phyloP scores from a whole-genome alignment of 2,797 vertebrate species.

The Ctenopoma multispine region DNA sequence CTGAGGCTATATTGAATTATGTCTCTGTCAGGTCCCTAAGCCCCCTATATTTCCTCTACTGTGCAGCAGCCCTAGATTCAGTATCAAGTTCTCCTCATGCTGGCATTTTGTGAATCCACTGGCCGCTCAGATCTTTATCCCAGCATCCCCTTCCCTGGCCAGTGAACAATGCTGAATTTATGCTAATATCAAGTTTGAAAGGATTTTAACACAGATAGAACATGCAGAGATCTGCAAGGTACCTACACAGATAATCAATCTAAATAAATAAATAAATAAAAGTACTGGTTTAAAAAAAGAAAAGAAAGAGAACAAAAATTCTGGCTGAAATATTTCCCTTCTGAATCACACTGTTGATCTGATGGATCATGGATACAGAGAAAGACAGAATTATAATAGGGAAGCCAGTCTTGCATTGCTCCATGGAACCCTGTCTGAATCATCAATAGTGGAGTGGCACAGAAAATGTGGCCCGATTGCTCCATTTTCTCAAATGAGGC shows the following conservation, averaged over 20 bases:
- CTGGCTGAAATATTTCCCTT: conserved; percentile 46
- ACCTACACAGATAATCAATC: conserved; percentile 64
- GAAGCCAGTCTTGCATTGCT: conserved; percentile 60
- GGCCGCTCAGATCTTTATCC: conserved; percentile 79
- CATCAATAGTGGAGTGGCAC: conserved; percentile 65
- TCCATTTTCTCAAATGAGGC: conserved; percentile 83
- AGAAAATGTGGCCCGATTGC: conserved; percentile 73
- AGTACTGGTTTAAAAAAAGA: conserved; percentile 38
- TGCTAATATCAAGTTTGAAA: conserved; percentile 72
- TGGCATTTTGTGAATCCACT: conserved; percentile 79
- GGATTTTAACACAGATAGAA: conserved; percentile 63
- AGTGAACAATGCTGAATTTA: conserved; percentile 73
- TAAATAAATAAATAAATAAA: conserved; percentile 14
- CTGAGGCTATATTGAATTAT: conserved; percentile 85
- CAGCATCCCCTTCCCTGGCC: conserved; percentile 65
- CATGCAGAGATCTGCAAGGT: conserved; percentile 59
- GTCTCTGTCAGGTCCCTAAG: conserved; percentile 85
- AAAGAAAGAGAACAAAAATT: neutral
- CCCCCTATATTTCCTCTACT: conserved; percentile 83
- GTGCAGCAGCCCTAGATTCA: conserved; percentile 77
- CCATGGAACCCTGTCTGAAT: conserved; percentile 67
- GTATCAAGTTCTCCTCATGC: conserved; percentile 83
- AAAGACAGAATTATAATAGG: conserved; percentile 60
- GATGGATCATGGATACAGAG: conserved; percentile 41
- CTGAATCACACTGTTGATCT: conserved; percentile 54